Conservation (phyloP, 2,888 invertebrate genomes). For the Pimpla rufipes region DNA sequence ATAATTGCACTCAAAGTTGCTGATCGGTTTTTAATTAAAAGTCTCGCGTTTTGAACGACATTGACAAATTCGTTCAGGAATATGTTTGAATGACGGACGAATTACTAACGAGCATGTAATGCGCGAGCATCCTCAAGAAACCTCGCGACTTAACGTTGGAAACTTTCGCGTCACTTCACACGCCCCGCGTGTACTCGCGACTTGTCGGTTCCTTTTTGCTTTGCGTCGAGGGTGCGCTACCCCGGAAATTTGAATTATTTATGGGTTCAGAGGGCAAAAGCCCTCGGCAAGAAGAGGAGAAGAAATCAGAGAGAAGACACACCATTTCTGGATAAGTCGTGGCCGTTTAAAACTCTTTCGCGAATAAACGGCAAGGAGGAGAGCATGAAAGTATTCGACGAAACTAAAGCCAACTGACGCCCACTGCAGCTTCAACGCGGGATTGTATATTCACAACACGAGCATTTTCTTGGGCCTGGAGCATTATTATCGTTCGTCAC, state of each 20-base stretch:
- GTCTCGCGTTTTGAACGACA: not conserved
- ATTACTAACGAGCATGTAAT: slow-evolving; percentile 1
- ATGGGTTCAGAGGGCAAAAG: slow-evolving; percentile 71
- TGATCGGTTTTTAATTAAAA: not conserved
- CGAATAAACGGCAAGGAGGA: slow-evolving; percentile 15
- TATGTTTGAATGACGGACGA: not conserved
- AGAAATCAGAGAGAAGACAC: slow-evolving; percentile 23
- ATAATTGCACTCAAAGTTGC: not conserved
- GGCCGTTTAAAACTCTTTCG: slow-evolving; percentile 34
- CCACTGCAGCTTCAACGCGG: not conserved
- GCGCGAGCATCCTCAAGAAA: slow-evolving; percentile 61
- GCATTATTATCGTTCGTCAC: not conserved
- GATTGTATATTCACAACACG: slow-evolving; percentile 2
- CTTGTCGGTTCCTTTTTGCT: slow-evolving; percentile 12
- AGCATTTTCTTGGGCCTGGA: too few relatives aligned
- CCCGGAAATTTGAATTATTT: slow-evolving; percentile 77
- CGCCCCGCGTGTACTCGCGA: not conserved
- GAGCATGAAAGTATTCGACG: slow-evolving; percentile 3
- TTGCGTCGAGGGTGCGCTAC: slow-evolving; percentile 43
- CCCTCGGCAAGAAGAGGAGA: slow-evolving; percentile 50
- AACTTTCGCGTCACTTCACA: slow-evolving; percentile 73
- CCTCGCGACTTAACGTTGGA: slow-evolving; percentile 69
- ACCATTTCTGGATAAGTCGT: slow-evolving; percentile 28
- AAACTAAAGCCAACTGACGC: slow-evolving; percentile 29
- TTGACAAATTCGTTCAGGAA: not conserved